Base-by-base conservation (phyloP, 2,888 invertebrate genomes). In the Clostera curtula region DNA sequence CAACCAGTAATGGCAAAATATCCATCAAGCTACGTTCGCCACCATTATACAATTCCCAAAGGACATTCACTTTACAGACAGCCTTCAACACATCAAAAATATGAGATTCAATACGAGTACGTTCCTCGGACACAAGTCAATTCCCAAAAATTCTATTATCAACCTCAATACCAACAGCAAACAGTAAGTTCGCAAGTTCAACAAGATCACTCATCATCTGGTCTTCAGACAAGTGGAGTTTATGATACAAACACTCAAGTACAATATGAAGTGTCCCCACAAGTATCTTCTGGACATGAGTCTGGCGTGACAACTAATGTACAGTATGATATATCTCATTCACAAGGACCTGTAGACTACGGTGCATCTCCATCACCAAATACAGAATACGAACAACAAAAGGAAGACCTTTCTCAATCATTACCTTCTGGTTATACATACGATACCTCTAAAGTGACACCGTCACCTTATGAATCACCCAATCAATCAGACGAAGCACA, bases 1-100 rank as follows among this genome's bases (percentile, higher is more conserved):
- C 75, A 82, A 40, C 83, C 83, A n/a, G 77, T 75, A 2, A 80
- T 82, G 75, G 82, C 83, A 2, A 67, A 59, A 38, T 83, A 82
- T 40, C 83, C 83, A 17, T 56, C 68, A 20, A 67, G 60, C 21
- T 72, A 75, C 31, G 49, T 52, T 13, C 61, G 57, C 12, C 65
- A 63, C 16, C 64, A 67, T 13, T 72, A 74, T 36, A 56, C 64
- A 24, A 40, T 57, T 19, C 43, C 69, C 5, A 62, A 64, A 35
- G 56, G 65, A 13, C 70, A 75, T 40, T 52, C 70, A 6, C 31
- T 64, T 3, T 74, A 75, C 12, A 70, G 65, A 27, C 65, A 65
- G 27, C 70, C 68, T 6, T 39, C 55, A 11, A 55, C 70, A 19
- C 64, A 74, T 12, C 71, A 65, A 17, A 67, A 63, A 25, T 73